Evolutionary conservation across 2,888 invertebrate genomes (phyloP).

Genomic region (Andricus quercusramuli): DNA sequence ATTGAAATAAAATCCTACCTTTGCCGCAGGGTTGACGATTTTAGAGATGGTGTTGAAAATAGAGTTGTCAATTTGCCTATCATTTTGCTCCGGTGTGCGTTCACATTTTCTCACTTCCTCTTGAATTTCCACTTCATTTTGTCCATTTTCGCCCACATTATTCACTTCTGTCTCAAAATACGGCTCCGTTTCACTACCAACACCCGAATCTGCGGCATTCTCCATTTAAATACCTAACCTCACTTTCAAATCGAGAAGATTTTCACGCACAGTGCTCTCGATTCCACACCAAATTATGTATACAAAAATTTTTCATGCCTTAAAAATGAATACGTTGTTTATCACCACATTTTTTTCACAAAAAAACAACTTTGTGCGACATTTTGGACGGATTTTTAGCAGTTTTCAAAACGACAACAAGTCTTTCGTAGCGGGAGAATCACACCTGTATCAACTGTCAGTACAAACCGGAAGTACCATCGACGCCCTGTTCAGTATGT

Average conservation of each 20-base stretch:
- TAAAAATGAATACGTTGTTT: not conserved
- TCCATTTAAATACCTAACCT: slow-evolving; percentile 35
- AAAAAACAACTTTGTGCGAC: not conserved
- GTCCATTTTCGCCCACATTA: slow-evolving; percentile 48
- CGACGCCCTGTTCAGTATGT: not conserved
- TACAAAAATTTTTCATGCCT: not conserved
- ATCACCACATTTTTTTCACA: not conserved
- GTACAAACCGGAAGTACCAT: not conserved
- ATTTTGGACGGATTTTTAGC: not conserved
- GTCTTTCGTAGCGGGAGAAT: not conserved
- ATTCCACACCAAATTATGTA: not conserved
- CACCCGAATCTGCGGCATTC: slow-evolving; percentile 20
- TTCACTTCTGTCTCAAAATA: not conserved
- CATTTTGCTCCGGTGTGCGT: slow-evolving; percentile 67
- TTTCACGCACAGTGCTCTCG: not conserved
- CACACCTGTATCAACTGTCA: not conserved
- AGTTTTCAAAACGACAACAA: not conserved
- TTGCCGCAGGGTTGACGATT: slow-evolving; percentile 74
- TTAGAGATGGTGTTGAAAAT: slow-evolving; percentile 77
- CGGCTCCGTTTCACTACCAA: slow-evolving; percentile 16
- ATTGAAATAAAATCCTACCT: slow-evolving; percentile 62
- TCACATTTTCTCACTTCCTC: slow-evolving; percentile 53
- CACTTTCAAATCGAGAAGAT: not conserved
- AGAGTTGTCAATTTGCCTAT: slow-evolving; percentile 71
- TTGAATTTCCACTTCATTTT: slow-evolving; percentile 48